Conservation (phyloP, 2,888 invertebrate species). For the Cryptocephalus primarius region DNA sequence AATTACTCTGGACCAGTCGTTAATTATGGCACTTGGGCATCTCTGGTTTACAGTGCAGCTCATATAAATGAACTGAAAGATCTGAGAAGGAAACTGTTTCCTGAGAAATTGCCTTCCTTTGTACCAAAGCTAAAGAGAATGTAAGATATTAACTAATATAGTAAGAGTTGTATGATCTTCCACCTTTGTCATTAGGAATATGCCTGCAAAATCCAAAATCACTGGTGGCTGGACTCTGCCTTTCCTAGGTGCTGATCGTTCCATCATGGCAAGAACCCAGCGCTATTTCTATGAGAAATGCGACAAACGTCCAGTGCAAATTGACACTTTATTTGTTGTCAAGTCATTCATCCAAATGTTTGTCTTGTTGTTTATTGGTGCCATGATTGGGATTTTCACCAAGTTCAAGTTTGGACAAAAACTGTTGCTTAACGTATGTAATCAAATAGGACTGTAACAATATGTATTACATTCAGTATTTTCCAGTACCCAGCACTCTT, state of each 20-base stretch:
- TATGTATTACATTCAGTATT: neutral
- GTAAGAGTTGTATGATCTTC: neutral
- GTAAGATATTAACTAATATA: constrained; percentile 6
- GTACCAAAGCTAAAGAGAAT: constrained; percentile 38
- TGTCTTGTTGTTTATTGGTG: constrained; percentile 43
- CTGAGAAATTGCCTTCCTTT: constrained; percentile 51
- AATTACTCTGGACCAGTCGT: constrained; percentile 41
- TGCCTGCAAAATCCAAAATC: constrained; percentile 17
- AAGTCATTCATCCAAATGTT: constrained; percentile 44
- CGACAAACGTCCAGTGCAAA: constrained; percentile 65
- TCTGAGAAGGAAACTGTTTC: constrained; percentile 53
- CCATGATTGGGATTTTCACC: constrained; percentile 43
- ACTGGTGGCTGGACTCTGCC: constrained; percentile 32
- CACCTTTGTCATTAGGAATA: constrained; percentile 8
- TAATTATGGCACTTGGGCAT: constrained; percentile 86
- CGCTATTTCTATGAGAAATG: constrained; percentile 56
- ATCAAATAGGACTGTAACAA: neutral
- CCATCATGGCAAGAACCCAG: constrained; percentile 75
- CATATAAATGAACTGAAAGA: constrained; percentile 49
- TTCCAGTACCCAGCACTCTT: constrained; percentile 17
- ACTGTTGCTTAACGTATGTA: constrained; percentile 50
- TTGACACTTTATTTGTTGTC: constrained; percentile 52
- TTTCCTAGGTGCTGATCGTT: constrained; percentile 74
- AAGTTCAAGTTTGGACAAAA: constrained; percentile 46
- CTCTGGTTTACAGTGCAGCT: constrained; percentile 67